Conservation (phyloP, 2,888 invertebrate genomes). For the Dynastes tityus region DNA sequence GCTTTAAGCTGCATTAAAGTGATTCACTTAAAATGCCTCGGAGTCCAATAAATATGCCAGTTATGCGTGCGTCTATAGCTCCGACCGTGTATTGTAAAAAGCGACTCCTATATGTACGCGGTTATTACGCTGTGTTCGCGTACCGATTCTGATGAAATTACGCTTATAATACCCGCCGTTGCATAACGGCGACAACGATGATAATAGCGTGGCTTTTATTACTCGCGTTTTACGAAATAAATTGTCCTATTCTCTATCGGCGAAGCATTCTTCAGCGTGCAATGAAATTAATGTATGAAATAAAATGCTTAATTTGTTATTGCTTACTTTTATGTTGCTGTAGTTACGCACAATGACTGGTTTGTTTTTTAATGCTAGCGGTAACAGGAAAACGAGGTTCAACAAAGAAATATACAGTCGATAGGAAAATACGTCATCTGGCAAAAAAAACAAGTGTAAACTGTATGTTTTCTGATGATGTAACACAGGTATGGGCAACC, state of each 20-base stretch:
- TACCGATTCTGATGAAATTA: background rate
- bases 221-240: constrained; percentile 10
- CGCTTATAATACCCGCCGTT: background rate
- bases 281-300: background rate
- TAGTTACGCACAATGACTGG: too few relatives aligned
- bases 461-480: too few relatives aligned
- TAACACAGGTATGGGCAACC: too few relatives aligned
- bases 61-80: constrained; percentile 20
- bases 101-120: background rate
- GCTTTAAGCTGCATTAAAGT: constrained; percentile 44
- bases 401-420: too few relatives aligned
- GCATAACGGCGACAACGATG: background rate
- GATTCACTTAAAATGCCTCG: constrained; percentile 43
- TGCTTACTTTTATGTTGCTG: too few relatives aligned
- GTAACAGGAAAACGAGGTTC: too few relatives aligned
- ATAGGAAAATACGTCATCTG: too few relatives aligned
- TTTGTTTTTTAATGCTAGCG: too few relatives aligned
- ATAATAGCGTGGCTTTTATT: background rate
- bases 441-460: too few relatives aligned
- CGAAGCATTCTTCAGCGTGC: background rate
- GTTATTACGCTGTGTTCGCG: constrained; percentile 7
- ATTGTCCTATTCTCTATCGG: background rate
- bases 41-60: constrained; percentile 39
- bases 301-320: too few relatives aligned
- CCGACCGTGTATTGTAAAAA: constrained; percentile 4